Evolutionary conservation across 2,113 vertebrate genomes (phyloP).

Genomic region (Nestor notabilis): DNA sequence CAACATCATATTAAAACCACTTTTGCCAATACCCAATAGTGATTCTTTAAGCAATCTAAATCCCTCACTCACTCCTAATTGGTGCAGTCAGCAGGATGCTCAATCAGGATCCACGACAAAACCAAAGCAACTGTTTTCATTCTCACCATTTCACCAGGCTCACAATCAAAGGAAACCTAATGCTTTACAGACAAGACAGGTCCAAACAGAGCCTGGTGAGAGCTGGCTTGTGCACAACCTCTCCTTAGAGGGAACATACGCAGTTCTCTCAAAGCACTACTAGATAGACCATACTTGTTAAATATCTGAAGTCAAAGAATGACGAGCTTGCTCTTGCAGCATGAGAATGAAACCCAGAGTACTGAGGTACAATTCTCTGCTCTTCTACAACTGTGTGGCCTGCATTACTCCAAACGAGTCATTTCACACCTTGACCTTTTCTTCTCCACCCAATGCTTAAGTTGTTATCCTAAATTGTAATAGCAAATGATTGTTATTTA

Average conservation of each 20-base stretch:
- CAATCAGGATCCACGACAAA: not conserved
- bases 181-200: not conserved
- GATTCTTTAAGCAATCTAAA: not conserved
- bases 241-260: not conserved
- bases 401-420: not conserved
- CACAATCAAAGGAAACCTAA: not conserved
- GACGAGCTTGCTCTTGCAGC: not conserved
- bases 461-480: not conserved
- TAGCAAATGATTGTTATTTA: not conserved
- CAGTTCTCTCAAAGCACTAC: not conserved
- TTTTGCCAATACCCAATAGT: not conserved
- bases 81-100: not conserved
- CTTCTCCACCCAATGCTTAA: not conserved
- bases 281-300: not conserved
- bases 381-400: not conserved
- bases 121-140: not conserved
- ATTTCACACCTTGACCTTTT: not conserved
- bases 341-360: not conserved
- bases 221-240: not conserved
- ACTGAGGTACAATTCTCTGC: not conserved
- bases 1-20: not conserved
- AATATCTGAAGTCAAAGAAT: not conserved
- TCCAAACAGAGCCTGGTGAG: not conserved
- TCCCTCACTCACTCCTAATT: not conserved
- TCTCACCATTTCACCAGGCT: not conserved